phyloP scores from a whole-genome alignment of 2,797 vertebrate species.

The Epinephelus awoara region DNA sequence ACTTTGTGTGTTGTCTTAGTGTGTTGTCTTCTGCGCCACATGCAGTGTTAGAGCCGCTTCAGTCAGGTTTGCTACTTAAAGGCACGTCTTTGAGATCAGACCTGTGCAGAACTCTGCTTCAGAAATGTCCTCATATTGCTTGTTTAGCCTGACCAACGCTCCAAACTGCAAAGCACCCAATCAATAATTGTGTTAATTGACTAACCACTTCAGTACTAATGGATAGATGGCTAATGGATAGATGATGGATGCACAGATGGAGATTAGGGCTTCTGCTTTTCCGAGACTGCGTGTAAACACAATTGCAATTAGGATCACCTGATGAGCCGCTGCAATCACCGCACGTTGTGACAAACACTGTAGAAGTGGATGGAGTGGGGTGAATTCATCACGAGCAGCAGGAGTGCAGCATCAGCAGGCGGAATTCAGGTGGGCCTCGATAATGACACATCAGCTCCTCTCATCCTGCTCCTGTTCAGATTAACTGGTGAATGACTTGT shows the following conservation, averaged over 20 bases:
- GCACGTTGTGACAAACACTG: slow-evolving; percentile 25
- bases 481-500: slow-evolving; percentile 25
- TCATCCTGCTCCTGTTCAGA: slow-evolving; percentile 6
- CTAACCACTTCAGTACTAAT: slow-evolving; percentile 7
- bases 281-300: not conserved
- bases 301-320: slow-evolving; percentile 24
- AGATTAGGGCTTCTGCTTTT: slow-evolving; percentile 30
- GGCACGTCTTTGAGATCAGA: too few relatives aligned
- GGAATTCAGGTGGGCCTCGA: not conserved
- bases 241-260: slow-evolving; percentile 19
- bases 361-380: not conserved
- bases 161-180: slow-evolving; percentile 4
- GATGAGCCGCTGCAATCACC: slow-evolving; percentile 28
- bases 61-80: too few relatives aligned
- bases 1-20: too few relatives aligned
- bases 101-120: not conserved
- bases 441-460: slow-evolving; percentile 27
- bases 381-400: slow-evolving; percentile 18
- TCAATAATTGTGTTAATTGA: slow-evolving; percentile 12
- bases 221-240: slow-evolving; percentile 14
- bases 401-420: slow-evolving; percentile 32
- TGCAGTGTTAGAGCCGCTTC: too few relatives aligned
- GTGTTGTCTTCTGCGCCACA: too few relatives aligned
- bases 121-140: not conserved
- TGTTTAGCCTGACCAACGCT: not conserved